Evolutionary conservation across 2,113 vertebrate genomes (phyloP).

Genomic region (Calidris pygmaea): DNA sequence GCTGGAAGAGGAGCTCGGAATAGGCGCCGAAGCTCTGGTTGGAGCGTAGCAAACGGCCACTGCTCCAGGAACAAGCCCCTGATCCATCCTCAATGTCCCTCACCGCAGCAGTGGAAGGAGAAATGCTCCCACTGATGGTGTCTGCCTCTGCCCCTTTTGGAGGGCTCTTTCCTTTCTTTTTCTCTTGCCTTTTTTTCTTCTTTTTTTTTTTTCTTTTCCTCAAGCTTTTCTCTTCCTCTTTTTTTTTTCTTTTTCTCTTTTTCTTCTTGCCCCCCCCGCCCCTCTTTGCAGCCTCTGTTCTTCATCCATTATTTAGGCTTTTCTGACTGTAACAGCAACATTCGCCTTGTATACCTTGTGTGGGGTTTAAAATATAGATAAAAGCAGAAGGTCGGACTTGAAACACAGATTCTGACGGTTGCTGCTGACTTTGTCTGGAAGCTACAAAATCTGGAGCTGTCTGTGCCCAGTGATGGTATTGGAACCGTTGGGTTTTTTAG

Average conservation of each 20-base stretch:
- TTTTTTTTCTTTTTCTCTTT: neutral
- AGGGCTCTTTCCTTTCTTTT: neutral
- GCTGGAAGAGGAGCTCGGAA: neutral
- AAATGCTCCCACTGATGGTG: neutral
- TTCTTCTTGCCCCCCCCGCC: neutral
- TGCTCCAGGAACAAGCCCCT: neutral
- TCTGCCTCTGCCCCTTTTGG: neutral
- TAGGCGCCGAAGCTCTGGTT: neutral
- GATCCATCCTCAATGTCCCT: neutral
- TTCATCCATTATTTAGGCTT: conserved; percentile 88
- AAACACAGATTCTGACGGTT: conserved; percentile 78
- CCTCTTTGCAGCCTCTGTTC: conserved; percentile 75
- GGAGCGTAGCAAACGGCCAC: neutral
- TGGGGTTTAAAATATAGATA: conserved; percentile 99
- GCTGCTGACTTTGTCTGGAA: conserved; percentile 74
- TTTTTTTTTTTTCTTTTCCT: neutral
- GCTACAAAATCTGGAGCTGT: conserved; percentile 68
- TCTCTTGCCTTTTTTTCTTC: neutral
- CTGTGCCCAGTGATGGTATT: neutral
- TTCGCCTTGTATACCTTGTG: conserved; percentile 91
- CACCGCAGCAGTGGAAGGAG: neutral
- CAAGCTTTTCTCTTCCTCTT: neutral
- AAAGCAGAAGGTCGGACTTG: conserved; percentile 92
- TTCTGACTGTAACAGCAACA: conserved; percentile 87
- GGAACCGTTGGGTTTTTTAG: neutral